phyloP scores from a whole-genome alignment of 2,113 vertebrate species.

The Tauraco erythrolophus region DNA sequence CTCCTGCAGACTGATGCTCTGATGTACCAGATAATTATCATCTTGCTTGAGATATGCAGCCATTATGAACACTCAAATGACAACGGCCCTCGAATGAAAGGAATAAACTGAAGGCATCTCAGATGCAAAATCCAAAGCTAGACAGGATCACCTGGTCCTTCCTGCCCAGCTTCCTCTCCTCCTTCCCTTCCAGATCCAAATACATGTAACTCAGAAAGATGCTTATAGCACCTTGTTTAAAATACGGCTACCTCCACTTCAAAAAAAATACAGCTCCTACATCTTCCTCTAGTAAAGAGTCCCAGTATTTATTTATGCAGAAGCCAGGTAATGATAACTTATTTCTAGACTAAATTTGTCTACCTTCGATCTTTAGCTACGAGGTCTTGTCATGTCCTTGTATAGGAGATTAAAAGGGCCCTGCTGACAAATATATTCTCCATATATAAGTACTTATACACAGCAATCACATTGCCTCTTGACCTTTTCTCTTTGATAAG shows the following conservation, averaged over 20 bases:
- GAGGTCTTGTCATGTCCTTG: background rate
- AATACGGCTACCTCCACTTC: background rate
- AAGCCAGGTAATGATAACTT: background rate
- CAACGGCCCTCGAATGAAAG: background rate
- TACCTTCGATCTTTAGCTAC: background rate
- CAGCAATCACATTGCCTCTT: background rate
- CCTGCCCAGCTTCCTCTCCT: background rate
- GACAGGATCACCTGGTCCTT: background rate
- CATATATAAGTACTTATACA: background rate
- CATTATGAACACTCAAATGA: background rate
- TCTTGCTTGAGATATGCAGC: background rate
- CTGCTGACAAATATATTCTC: background rate
- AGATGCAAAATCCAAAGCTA: background rate
- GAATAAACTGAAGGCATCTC: background rate
- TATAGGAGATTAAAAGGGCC: background rate
- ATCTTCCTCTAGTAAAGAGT: background rate
- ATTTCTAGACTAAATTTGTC: background rate
- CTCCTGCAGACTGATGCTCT: background rate
- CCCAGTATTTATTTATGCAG: background rate
- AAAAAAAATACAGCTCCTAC: background rate
- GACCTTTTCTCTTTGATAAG: background rate
- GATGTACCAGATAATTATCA: background rate
- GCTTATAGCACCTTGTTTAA: accelerated
- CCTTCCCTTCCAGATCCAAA: background rate
- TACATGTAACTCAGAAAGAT: background rate